Percentiles rank a stretch among this genome's conserved stretches.
Conservation (phyloP, 1,140 invertebrate genomes). For the Spodoptera litura region DNA sequence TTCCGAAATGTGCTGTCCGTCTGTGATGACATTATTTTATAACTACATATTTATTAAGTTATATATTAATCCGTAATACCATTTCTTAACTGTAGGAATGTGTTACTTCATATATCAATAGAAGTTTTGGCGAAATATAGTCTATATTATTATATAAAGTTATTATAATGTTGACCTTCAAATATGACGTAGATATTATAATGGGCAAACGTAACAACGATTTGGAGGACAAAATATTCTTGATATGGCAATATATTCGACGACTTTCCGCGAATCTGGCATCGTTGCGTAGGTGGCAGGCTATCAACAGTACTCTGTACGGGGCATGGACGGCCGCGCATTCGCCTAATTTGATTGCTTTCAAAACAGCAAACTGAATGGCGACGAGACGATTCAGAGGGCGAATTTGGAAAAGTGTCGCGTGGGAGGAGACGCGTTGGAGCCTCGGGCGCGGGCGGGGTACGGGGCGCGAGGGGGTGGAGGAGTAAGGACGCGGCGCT, state of each 20-base stretch:
- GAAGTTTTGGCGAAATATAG: background rate
- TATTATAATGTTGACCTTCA: conserved; percentile 20
- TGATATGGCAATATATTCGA: conserved; percentile 23
- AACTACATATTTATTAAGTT: too few species aligned
- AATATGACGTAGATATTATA: conserved; percentile 12
- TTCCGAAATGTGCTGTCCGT: too few species aligned
- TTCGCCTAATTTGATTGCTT: conserved; percentile 69
- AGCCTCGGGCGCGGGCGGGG: conserved; percentile 57
- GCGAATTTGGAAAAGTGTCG: conserved; percentile 74
- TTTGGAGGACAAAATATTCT: conserved; percentile 11
- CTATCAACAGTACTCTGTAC: conserved; percentile 28
- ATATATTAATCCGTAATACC: too few species aligned
- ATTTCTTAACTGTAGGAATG: too few species aligned
- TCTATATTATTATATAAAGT: background rate
- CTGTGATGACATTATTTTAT: too few species aligned
- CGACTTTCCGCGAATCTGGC: conserved; percentile 9
- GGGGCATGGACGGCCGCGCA: conserved; percentile 41
- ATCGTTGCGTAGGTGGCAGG: conserved; percentile 34
- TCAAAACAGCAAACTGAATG: conserved; percentile 75
- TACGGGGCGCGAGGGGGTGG: conserved; percentile 46
- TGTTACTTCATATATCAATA: background rate
- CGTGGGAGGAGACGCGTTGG: conserved; percentile 77
- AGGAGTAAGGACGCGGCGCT: conserved; percentile 62
- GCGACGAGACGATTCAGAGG: conserved; percentile 73
- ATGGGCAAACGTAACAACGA: conserved; percentile 10